A percentile compares a stretch with the other conserved stretches of the same genome.
Conservation (phyloP, 2,888 invertebrate genomes). For the Escarpia spicata region DNA sequence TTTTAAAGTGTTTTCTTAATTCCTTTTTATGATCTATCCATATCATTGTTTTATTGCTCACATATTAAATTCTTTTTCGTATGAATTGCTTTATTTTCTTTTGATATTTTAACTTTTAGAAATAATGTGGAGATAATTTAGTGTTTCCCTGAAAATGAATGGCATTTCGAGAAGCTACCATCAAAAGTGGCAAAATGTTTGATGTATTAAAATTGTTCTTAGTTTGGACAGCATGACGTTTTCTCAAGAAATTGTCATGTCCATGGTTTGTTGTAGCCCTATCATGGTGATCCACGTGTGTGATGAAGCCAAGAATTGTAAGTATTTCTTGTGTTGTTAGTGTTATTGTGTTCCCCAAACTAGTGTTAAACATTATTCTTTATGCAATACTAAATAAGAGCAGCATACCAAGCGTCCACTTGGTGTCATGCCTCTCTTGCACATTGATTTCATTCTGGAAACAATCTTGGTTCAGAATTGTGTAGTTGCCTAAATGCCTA, state of each 20-base stretch:
- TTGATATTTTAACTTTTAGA: background rate
- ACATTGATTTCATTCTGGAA: too few relatives aligned
- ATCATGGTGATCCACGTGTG: conserved; percentile 89
- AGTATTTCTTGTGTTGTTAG: conserved; percentile 42
- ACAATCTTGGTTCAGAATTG: too few relatives aligned
- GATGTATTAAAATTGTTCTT: background rate
- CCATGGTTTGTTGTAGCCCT: conserved; percentile 51
- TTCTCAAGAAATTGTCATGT: background rate
- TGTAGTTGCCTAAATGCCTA: too few relatives aligned
- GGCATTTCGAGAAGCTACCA: background rate
- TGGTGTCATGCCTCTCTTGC: too few relatives aligned
- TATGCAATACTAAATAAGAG: too few relatives aligned
- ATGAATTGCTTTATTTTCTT: background rate
- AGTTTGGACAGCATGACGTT: background rate
- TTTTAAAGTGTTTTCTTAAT: background rate
- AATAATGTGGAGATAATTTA: background rate
- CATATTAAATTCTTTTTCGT: background rate
- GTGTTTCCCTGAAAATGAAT: background rate
- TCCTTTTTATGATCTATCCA: background rate
- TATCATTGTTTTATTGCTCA: background rate
- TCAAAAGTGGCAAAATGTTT: background rate
- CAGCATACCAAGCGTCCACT: too few relatives aligned
- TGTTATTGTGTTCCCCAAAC: too few relatives aligned
- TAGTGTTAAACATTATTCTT: too few relatives aligned
- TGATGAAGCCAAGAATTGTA: conserved; percentile 86